Base-by-base conservation (phyloP, 2,113 vertebrate genomes). In the Tricholaema leucomelas region DNA sequence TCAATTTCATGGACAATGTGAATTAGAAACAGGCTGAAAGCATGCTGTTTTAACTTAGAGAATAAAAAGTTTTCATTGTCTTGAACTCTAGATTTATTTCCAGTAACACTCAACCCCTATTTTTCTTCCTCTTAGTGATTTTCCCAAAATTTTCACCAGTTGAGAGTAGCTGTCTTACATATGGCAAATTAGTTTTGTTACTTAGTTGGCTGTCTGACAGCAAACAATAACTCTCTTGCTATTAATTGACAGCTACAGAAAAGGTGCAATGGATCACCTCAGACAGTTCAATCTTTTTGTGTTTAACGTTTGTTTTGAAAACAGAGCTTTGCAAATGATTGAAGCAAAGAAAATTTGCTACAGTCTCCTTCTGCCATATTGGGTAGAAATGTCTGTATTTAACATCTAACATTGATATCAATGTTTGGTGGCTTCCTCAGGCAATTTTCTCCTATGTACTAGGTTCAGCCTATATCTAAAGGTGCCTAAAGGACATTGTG, bases 1-100 rank as follows among this genome's bases (percentile, higher is more conserved):
- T 92, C 63, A 77, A 28, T 93, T 97, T 96, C 95, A 95, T 7
- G 40, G 95, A 91, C 92, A 86, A 84, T 25, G 28, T 19, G 93
- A 96, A 97, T 97, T 93, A 96, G 95, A 97, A 97, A 92, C 96
- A 97, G 96, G 82, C 76, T 90, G 79, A 63, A 93, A 74, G 82
- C 82, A 83, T 91, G 96, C 93, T 92, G 78, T 82, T 96, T 97
- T 94, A 87, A 95, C 95, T 96, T 97, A 93, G 81, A 85, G 87
- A 92, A 91, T 90, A 95, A 95, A 95, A 96, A 75, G 38, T 96
- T 97, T 95, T 94, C 78, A 87, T 95, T 95, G 81, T 94, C 91
- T 96, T 80, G 95, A 88, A 90, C 94, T 60, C 13, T 33, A 63
- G 55, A 93, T 94, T 96, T 82, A 87, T 92, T 96, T 92, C 86